phyloP scores from a whole-genome alignment of 2,797 vertebrate species.

The Sebastes dallii region DNA sequence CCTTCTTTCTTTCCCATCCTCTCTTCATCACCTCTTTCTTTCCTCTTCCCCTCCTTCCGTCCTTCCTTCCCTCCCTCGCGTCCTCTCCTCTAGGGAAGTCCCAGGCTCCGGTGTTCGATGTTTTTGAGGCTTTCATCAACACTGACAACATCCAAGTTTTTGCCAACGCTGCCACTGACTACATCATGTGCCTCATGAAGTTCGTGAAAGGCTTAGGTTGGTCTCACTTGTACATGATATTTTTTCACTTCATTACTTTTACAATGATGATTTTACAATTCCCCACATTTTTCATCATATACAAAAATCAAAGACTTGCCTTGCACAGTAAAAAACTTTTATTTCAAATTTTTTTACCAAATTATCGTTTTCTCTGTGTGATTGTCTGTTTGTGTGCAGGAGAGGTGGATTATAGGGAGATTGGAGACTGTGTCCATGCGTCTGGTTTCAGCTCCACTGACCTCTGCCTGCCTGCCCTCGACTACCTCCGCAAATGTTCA shows the following conservation, averaged over 20 bases:
- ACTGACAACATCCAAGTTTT: slow-evolving; percentile 99
- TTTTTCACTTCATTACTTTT: neutral
- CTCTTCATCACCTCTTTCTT: no score
- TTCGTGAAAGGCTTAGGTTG: slow-evolving; percentile 95
- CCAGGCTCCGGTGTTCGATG: slow-evolving; percentile 96
- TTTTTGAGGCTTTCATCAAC: slow-evolving; percentile 97
- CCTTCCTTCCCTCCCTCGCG: rapidly evolving
- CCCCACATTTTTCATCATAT: neutral
- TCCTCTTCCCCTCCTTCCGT: no score
- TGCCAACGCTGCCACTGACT: slow-evolving; percentile 96
- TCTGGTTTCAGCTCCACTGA: slow-evolving; percentile 89
- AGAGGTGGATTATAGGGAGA: slow-evolving; percentile 93
- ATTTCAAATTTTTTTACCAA: neutral
- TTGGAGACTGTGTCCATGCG: slow-evolving; percentile 87
- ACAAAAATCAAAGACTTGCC: neutral
- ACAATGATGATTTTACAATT: no score
- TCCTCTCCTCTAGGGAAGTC: slow-evolving; percentile 84
- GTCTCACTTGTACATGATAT: neutral
- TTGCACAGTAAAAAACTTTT: neutral
- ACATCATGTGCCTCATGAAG: slow-evolving; percentile 99
- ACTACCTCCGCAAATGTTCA: slow-evolving; percentile 95
- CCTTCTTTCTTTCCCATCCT: neutral
- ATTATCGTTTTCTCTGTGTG: neutral
- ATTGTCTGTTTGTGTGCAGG: slow-evolving; percentile 72
- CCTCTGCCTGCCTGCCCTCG: slow-evolving; percentile 94